Evolutionary conservation across 2,113 vertebrate genomes (phyloP), one percentile per base, ranked within the genome.

Genomic region (Proteles cristata): DNA sequence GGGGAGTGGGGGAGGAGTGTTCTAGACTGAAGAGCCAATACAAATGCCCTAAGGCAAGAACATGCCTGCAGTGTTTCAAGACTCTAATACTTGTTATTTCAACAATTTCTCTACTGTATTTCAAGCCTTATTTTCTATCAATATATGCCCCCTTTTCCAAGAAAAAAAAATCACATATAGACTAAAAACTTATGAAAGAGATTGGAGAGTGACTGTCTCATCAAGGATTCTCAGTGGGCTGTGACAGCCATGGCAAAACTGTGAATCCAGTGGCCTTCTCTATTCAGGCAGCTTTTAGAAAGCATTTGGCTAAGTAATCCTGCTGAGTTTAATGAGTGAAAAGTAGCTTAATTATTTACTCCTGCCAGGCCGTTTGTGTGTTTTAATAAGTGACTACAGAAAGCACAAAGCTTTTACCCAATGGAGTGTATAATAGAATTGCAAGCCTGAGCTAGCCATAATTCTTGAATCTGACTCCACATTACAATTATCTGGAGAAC

Each of bases 341-440:
- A 95, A 83, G 25, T 68, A 85, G 79, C 55, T 93, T 83, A 83
- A 87, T 94, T 93, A 90, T 93, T 93, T 90, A 79, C 85, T 88
- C 55, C 26, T 66, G 23, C 8, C 12, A 68, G n/a, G 33, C 17
- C 58, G 81, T 66, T 55, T 94, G 68, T 83, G 85, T 90, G 80
- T 68, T 86, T 92, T 92, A 86, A 65, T 77, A 94, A 87, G 53
- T 86, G 88, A 94, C 43, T 76, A 50, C 28, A 90, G 35, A 86
- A 90, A 93, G 21, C 87, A 90, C 15, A 77, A 19, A 58, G 85
- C n/a, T 94, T 94, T 89, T 94, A 81, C 50, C 77, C 90, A 93
- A 3, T 61, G 65, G 69, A 76, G 26, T 88, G 21, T 53, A 58
- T 45, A 83, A 81, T 90, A 76, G 74, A 77, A 73, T 97, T 65